Base-by-base conservation (phyloP, 92 coral and sea anemone genomes). In the Meandrina meandrites region DNA sequence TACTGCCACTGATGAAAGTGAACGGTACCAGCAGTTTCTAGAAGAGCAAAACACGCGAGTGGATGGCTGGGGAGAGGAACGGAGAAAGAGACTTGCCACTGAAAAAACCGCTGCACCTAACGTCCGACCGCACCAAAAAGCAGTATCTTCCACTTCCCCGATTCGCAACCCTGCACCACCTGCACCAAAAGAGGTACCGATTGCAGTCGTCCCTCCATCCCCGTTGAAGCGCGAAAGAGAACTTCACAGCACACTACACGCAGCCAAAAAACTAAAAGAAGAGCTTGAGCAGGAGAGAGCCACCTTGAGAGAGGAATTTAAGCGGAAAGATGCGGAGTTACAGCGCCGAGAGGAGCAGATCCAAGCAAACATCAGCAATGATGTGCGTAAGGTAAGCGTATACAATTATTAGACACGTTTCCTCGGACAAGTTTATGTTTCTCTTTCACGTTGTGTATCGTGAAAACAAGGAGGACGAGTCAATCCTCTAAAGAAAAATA, bases 131-230 rank as follows among this genome's bases (percentile, higher is more conserved):
- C 28, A 19, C 15, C 71, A 64, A 6, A 60, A 21, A 19, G 68
- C 68, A 18, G 54, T 50, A 50, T 24, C 28, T 22, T 22, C 71
- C 27, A 0, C 15, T 27, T 27, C 27, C 13, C 71, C 71, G 71
- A 22, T 64, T 27, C 34, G 71, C 27, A 64, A 22, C 71, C n/a
- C 28, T 24, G n/a, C 24, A 60, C 68, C 68, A 19, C 28, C 71
- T 27, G 19, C 60, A 54, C 60, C 60, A 54, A 54, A 54, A 54
- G 31, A 22, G 15, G 71, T 64, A 27, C 71, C 71, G 11, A 27
- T 64, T 22, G 71, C 71, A 64, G 71, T 64, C 31, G 34, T 64
- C 71, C 71, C 71, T 64, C 71, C 71, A 64, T 64, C 71, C 71
- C 71, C 71, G 11, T 64, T 27, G 31, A 64, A 64, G 71, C 31